Percentiles rank a stretch among this genome's conserved stretches.
Conservation (phyloP, 2,888 invertebrate species). For the Lomographa bimaculata region DNA sequence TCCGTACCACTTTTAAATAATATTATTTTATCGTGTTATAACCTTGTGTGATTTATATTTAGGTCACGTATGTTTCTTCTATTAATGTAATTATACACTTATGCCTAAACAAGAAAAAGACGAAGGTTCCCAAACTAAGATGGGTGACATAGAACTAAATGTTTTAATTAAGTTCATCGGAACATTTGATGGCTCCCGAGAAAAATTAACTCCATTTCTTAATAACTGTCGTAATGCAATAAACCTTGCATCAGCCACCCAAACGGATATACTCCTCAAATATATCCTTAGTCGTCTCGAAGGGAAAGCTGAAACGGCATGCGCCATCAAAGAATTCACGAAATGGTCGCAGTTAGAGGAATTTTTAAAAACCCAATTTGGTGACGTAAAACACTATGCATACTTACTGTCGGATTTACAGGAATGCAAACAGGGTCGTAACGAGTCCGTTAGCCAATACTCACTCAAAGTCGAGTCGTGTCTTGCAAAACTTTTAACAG, state of each 20-base stretch:
- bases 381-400: conserved; percentile 27
- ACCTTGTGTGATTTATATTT: no score
- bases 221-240: conserved; percentile 27
- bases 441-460: no score
- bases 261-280: conserved; percentile 26
- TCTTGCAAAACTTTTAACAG: neutral
- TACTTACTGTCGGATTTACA: neutral
- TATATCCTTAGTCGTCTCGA: conserved; percentile 28
- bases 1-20: no score
- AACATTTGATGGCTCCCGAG: conserved; percentile 20
- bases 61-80: no score
- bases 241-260: conserved; percentile 15
- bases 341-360: conserved; percentile 23
- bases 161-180: conserved; percentile 26
- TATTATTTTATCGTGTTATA: no score
- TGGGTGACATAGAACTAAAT: neutral
- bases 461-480: neutral
- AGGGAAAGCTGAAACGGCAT: conserved; percentile 28
- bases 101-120: no score
- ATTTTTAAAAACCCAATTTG: conserved; percentile 26
- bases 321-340: conserved; percentile 24
- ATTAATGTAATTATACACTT: no score
- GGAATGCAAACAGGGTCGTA: neutral
- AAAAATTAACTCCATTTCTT: conserved; percentile 27
- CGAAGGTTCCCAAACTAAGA: no score